Evolutionary conservation across 2,888 invertebrate genomes (phyloP).

Genomic region (Acanthosoma haemorrhoidale): DNA sequence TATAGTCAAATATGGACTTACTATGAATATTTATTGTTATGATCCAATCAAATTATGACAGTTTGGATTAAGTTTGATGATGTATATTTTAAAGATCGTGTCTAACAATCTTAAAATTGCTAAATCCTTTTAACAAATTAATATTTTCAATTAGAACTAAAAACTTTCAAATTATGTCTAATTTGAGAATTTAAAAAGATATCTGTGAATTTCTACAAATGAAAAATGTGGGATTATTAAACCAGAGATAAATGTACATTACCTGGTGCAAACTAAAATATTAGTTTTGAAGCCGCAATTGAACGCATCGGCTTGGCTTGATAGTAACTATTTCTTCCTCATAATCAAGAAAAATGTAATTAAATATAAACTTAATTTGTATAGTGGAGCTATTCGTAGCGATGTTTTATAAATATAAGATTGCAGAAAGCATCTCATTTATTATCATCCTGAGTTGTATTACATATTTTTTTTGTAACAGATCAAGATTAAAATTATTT

Average conservation of each 20-base stretch:
- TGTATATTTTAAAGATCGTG: background rate
- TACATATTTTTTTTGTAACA: no score
- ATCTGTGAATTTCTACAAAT: background rate
- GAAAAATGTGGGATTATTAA: background rate
- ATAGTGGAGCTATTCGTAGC: no score
- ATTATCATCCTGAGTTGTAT: no score
- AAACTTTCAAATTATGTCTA: background rate
- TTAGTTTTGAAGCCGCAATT: constrained; percentile 8
- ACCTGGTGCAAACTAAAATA: background rate
- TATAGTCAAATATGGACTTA: background rate
- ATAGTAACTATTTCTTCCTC: background rate
- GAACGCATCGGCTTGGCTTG: constrained; percentile 16
- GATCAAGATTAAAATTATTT: no score
- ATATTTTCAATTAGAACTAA: background rate
- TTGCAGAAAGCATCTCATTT: no score
- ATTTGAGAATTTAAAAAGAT: background rate
- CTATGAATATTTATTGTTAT: background rate
- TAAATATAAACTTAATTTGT: no score
- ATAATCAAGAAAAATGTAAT: background rate
- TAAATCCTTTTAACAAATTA: background rate
- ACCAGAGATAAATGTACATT: background rate
- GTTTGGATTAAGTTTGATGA: constrained; percentile 22
- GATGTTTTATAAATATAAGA: no score
- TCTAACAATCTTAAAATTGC: background rate
- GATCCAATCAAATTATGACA: constrained; percentile 25